These are phyloP conservation scores for Manacus vitellinus DNA, from an alignment of 2,113 vertebrate genomes.

Conservation along the genomic window DNA sequence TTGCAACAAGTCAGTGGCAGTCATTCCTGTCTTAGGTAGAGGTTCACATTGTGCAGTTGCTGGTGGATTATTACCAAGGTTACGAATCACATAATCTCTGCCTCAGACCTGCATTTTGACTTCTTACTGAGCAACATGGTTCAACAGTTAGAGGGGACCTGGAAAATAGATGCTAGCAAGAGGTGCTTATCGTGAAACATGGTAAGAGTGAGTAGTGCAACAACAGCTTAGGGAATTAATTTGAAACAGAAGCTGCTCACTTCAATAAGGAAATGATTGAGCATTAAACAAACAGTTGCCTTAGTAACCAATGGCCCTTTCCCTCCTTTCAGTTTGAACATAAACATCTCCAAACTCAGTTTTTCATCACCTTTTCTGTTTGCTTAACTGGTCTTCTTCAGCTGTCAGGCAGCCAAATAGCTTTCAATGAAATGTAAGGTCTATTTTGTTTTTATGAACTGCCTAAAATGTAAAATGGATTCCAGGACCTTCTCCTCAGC, in stretches of 20 bases:
- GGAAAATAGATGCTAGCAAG: neutral
- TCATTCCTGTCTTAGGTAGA: neutral
- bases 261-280: constrained; percentile 22
- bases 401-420: neutral
- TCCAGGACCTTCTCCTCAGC: neutral
- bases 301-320: constrained; percentile 21
- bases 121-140: neutral
- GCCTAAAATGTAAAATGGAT: neutral
- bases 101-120: neutral
- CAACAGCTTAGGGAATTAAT: neutral
- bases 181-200: neutral
- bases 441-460: neutral
- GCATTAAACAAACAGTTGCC: constrained; percentile 26
- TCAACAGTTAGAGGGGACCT: neutral
- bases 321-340: neutral
- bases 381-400: constrained; percentile 28
- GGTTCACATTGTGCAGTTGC: neutral
- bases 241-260: constrained; percentile 35
- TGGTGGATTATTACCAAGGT: neutral
- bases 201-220: neutral
- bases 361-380: constrained; percentile 35
- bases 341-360: neutral
- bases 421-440: neutral
- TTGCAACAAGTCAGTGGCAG: neutral
- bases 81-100: neutral